phyloP scores from a whole-genome alignment of 2,888 invertebrate genomes.

The Drosophila paucipuncta region DNA sequence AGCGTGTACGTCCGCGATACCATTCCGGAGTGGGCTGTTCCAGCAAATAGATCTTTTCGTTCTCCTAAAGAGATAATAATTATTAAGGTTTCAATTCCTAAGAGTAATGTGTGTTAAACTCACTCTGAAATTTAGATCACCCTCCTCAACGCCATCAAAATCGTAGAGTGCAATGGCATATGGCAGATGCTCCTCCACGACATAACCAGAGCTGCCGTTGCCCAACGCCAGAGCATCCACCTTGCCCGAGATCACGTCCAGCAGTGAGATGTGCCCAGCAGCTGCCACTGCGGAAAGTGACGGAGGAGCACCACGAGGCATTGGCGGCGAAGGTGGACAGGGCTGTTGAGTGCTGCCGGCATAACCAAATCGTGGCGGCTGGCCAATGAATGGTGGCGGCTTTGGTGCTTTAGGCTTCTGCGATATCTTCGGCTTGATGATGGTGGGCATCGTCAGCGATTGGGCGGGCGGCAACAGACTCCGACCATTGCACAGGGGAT shows the following conservation, averaged over 20 bases:
- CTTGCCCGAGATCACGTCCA: slow-evolving; percentile 83
- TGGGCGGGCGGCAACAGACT: slow-evolving; percentile 85
- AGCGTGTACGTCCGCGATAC: slow-evolving; percentile 90
- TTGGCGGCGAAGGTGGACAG: slow-evolving; percentile 88
- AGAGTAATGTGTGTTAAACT: slow-evolving; percentile 80
- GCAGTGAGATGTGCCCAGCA: slow-evolving; percentile 80
- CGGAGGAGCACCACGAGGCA: slow-evolving; percentile 92
- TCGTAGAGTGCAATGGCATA: slow-evolving; percentile 93
- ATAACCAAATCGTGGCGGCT: slow-evolving; percentile 37
- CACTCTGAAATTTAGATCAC: slow-evolving; percentile 93
- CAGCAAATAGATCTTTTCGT: slow-evolving; percentile 90
- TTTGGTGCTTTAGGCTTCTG: slow-evolving; percentile 84
- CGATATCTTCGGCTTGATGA: slow-evolving; percentile 87
- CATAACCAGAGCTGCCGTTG: slow-evolving; percentile 61
- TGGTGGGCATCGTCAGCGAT: slow-evolving; percentile 89
- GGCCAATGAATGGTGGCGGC: slow-evolving; percentile 75
- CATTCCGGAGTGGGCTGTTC: slow-evolving; percentile 92
- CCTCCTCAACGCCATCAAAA: slow-evolving; percentile 90
- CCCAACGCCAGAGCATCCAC: slow-evolving; percentile 80
- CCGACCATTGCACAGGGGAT: slow-evolving; percentile 86
- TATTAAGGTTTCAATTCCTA: background rate
- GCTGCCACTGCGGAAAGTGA: slow-evolving; percentile 86
- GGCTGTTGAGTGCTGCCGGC: slow-evolving; percentile 1
- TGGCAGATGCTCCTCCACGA: slow-evolving; percentile 86
- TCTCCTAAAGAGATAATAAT: slow-evolving; percentile 86